Percentiles rank a stretch among this genome's conserved stretches.
These are phyloP conservation scores for Holacanthella duospinosa DNA, from an alignment of 2,888 invertebrate species.

Conservation along the genomic window DNA sequence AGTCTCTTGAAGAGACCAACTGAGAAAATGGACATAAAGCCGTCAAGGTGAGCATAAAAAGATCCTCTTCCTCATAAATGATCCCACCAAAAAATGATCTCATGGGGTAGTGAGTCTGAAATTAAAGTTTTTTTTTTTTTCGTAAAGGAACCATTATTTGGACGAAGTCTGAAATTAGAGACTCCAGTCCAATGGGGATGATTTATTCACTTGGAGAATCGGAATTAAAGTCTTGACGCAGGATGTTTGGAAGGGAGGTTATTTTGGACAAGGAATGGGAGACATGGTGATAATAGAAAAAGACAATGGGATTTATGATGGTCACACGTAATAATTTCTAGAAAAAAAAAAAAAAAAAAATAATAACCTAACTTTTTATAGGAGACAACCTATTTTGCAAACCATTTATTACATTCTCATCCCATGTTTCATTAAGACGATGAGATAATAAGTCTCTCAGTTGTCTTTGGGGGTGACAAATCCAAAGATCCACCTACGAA, in stretches of 20 bases:
- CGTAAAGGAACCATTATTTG: background rate
- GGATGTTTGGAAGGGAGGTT: background rate
- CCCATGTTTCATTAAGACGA: constrained; percentile 1
- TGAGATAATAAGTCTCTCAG: constrained; percentile 3
- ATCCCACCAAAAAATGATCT: background rate
- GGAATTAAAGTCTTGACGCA: background rate
- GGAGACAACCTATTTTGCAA: background rate
- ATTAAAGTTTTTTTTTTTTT: too few species aligned
- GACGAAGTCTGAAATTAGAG: background rate
- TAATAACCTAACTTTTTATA: background rate
- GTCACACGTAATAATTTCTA: background rate
- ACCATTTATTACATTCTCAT: background rate
- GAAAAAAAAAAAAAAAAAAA: background rate
- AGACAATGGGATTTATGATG: background rate
- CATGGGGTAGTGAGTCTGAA: background rate
- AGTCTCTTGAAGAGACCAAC: background rate
- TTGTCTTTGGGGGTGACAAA: constrained; percentile 1
- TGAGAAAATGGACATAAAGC: background rate
- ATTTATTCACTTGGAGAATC: background rate
- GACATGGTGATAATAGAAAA: background rate
- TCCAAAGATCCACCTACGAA: background rate
- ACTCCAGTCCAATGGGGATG: background rate
- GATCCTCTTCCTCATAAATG: background rate
- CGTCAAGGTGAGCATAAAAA: constrained; percentile 3
- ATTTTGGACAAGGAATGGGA: background rate